Evolutionary conservation across 2,888 invertebrate genomes (phyloP).

Genomic region (Reticulitermes lucifugus): DNA sequence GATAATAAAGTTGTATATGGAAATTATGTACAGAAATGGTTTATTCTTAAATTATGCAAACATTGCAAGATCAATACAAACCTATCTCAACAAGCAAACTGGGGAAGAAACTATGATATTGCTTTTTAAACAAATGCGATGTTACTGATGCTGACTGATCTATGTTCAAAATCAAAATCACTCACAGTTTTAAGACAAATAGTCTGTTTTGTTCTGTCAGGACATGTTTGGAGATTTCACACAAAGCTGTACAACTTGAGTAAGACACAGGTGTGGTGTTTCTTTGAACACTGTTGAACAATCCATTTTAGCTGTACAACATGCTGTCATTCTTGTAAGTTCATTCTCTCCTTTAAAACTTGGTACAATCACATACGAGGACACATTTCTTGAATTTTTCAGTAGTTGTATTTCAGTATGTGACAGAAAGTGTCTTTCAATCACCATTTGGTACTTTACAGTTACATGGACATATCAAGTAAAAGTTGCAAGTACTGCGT

Average conservation of each 20-base stretch:
- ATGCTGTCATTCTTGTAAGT: constrained; percentile 45
- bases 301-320: constrained; percentile 51
- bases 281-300: constrained; percentile 52
- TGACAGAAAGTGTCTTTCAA: constrained; percentile 30
- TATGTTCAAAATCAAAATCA: constrained; percentile 60
- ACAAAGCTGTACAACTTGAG: constrained; percentile 48
- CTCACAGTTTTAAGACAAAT: constrained; percentile 40
- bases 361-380: not conserved
- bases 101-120: constrained; percentile 64
- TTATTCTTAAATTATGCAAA: constrained; percentile 67
- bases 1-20: not conserved
- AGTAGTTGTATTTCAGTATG: constrained; percentile 26
- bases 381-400: constrained; percentile 22
- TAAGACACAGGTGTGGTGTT: constrained; percentile 55
- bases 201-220: constrained; percentile 38
- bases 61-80: constrained; percentile 66
- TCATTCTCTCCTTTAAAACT: constrained; percentile 32
- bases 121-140: constrained; percentile 57
- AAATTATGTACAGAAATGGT: constrained; percentile 65
- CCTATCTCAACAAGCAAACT: constrained; percentile 66
- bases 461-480: constrained; percentile 35
- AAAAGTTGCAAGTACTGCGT: constrained; percentile 27
- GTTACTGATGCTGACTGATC: constrained; percentile 60
- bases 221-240: constrained; percentile 46
- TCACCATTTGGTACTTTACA: constrained; percentile 8